Percentiles rank a stretch among this genome's conserved stretches.
Evolutionary conservation across 2,888 invertebrate genomes (phyloP).

Genomic region (Philaethria dido): DNA sequence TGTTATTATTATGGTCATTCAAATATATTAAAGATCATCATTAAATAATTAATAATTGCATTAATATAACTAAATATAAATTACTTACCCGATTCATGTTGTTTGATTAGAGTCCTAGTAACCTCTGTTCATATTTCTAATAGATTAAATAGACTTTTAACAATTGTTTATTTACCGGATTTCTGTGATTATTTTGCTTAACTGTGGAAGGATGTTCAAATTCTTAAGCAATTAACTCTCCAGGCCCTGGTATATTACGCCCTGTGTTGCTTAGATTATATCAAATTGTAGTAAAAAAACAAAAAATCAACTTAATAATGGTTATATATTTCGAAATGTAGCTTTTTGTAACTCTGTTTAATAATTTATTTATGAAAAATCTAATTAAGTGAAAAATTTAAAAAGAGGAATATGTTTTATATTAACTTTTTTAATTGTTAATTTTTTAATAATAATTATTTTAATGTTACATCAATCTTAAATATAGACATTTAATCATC

Average conservation of each 20-base stretch:
- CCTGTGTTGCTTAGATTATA: not conserved
- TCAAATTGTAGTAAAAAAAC: no score
- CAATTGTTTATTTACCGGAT: slow-evolving; percentile 19
- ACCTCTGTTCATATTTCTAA: slow-evolving; percentile 25
- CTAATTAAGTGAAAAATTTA: no score
- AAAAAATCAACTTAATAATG: no score
- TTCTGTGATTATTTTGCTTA: slow-evolving; percentile 4
- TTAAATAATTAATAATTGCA: not conserved
- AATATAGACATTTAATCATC: no score
- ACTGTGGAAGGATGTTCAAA: slow-evolving; percentile 14
- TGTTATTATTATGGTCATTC: not conserved
- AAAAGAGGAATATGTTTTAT: no score
- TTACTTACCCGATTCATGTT: slow-evolving; percentile 39
- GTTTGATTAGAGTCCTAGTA: slow-evolving; percentile 23
- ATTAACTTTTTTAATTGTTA: no score
- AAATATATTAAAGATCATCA: not conserved
- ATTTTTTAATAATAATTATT: no score
- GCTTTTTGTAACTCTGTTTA: no score
- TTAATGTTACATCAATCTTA: no score
- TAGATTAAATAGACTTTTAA: slow-evolving; percentile 27
- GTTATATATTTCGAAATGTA: no score
- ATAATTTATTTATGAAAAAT: no score
- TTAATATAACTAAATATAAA: not conserved
- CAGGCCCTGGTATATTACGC: not conserved
- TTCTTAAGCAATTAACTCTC: slow-evolving; percentile 1